Evolutionary conservation across 2,113 vertebrate species (phyloP).

Genomic region (Crotalus viridis): DNA sequence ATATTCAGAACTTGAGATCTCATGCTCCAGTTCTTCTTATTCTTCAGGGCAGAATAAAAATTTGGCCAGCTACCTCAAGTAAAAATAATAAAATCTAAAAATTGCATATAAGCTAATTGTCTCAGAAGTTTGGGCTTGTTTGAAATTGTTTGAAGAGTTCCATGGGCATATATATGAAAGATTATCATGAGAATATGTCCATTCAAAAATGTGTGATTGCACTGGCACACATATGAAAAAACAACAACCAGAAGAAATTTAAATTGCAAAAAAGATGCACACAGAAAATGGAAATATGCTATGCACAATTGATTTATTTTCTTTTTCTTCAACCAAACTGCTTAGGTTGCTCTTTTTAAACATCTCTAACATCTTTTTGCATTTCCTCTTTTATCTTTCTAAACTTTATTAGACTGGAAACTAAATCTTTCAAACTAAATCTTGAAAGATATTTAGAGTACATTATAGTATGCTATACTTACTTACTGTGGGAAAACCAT

Average conservation of each 20-base stretch:
- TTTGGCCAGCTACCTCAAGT: not conserved
- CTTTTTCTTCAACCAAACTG: not conserved
- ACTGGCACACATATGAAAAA: not conserved
- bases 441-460: not conserved
- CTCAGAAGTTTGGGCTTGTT: not conserved
- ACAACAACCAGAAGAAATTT: not conserved
- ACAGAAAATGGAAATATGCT: not conserved
- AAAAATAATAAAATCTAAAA: not conserved
- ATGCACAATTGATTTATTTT: not conserved
- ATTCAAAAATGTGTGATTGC: not conserved
- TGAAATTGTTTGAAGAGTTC: not conserved
- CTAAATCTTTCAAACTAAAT: not conserved
- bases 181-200: not conserved
- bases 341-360: not conserved
- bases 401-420: not conserved
- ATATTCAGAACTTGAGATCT: not conserved
- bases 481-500: not conserved
- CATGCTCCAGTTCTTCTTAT: not conserved
- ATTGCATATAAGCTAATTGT: not conserved
- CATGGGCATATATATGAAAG: not conserved
- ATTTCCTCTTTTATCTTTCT: not conserved
- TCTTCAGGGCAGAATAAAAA: not conserved
- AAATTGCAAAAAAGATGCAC: not conserved
- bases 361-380: not conserved
- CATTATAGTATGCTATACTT: not conserved